Base-by-base conservation (phyloP, 2,888 invertebrate genomes). In the Nemapogon koenigi region DNA sequence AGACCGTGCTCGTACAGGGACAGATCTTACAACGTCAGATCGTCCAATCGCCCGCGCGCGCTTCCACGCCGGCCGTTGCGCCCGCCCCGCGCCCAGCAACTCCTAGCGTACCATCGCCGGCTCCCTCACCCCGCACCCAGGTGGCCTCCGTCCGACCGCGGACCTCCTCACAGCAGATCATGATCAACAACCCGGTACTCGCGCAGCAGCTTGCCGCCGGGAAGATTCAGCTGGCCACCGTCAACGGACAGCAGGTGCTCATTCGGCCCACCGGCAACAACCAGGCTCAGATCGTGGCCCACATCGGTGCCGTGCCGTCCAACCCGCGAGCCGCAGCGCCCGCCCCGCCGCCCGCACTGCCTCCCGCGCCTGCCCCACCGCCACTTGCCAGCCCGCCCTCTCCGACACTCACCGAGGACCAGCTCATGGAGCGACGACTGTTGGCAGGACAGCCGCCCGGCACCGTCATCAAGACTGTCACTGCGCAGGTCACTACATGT, bases 401-500 rank as follows among this genome's bases (percentile, higher is more conserved):
- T 8, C 44, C 46, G 14, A 60, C 57, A 35, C 75, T 73, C 44
- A 78, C 61, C 38, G 82, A 70, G 59, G 81, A 64, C 48, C 79
- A 79, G 48, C 52, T 75, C 26, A 84, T 88, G 26, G 90, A 91
- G 57, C 88, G 89, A 48, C 85, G 86, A 7, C 69, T 92, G 2
- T 62, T 92, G 14, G 85, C 83, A 17, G 90, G 89, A 2, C 91
- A 92, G 60, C 92, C 92, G 3, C 89, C 91, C 0, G 92, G 92
- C 37, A 92, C 92, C 0, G 84, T 91, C 1, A 90, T 93, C 41
- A 92, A 91, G 62, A 90, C 91, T 50, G 91, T 92, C 4, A 92
- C 91, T 0, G 92, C 91, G 1, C 91, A 92, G 71, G 79, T 78
- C 3, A 61, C 51, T 44, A 41, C 33, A 28, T 33, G 10, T 22